Evolutionary conservation across 2,888 invertebrate genomes (phyloP).

Genomic region (Drosophila phalerata): DNA sequence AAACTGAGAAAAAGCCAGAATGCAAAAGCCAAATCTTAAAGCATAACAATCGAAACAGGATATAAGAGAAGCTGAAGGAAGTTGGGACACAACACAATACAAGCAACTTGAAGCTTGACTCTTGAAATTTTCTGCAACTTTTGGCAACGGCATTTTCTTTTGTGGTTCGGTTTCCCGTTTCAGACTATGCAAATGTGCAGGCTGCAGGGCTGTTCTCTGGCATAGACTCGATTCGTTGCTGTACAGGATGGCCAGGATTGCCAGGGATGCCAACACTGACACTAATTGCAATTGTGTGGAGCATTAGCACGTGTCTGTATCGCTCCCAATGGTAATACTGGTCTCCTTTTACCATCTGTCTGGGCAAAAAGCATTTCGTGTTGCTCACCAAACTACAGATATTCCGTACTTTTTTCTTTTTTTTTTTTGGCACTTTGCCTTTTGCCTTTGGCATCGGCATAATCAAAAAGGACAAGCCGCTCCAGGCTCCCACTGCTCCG

Average conservation of each 20-base stretch:
- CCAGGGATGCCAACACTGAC: slow-evolving; percentile 63
- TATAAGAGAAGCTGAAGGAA: not conserved
- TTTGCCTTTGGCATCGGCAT: slow-evolving; percentile 67
- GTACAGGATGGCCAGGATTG: slow-evolving; percentile 29
- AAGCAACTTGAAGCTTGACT: slow-evolving; percentile 20
- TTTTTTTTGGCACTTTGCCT: slow-evolving; percentile 55
- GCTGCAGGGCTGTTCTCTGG: slow-evolving; percentile 11
- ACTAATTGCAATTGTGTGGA: slow-evolving; percentile 79
- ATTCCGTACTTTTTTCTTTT: slow-evolving; percentile 39
- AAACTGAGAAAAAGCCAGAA: slow-evolving; percentile 42
- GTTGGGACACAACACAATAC: not conserved
- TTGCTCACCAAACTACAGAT: slow-evolving; percentile 23
- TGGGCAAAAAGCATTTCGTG: slow-evolving; percentile 60
- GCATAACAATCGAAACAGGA: slow-evolving; percentile 23
- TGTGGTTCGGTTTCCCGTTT: slow-evolving; percentile 46
- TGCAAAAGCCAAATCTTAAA: slow-evolving; percentile 43
- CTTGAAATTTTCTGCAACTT: slow-evolving; percentile 21
- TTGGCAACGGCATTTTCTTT: slow-evolving; percentile 63
- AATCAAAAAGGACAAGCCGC: slow-evolving; percentile 72
- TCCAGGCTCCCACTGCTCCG: slow-evolving; percentile 26
- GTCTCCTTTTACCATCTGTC: slow-evolving; percentile 1
- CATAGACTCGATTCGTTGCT: slow-evolving; percentile 30
- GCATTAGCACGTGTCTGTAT: slow-evolving; percentile 73
- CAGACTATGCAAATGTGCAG: slow-evolving; percentile 65
- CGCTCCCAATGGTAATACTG: slow-evolving; percentile 46